Base-by-base conservation (phyloP, 2,113 vertebrate species). In the Turnix velox region DNA sequence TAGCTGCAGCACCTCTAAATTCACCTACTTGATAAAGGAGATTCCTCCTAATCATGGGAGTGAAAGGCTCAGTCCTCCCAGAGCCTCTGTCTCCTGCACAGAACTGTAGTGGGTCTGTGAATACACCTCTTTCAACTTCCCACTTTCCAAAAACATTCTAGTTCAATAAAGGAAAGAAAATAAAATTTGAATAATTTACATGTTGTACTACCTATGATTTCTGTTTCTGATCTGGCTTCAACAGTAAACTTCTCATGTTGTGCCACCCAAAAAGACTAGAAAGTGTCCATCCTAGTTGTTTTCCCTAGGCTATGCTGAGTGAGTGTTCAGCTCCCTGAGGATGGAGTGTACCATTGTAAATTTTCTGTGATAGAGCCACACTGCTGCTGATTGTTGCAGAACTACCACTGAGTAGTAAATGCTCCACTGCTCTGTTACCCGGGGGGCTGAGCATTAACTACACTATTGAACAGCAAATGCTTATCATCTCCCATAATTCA, bases 401-500 rank as follows among this genome's bases (percentile, higher is more conserved):
- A 79, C 66, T 78, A 94, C 95, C 89, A 94, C 83, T 28, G 86
- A 83, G 84, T 45, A 75, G 77, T 79, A 86, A 86, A 96, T 90
- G 96, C 95, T 95, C 96, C 94, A 76, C 65, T 96, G 95, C 93
- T 90, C 73, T 94, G 75, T 83, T 92, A 77, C 94, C 95, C 86
- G 22, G 71, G 86, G 87, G 96, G 94, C 92, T 96, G 90, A 95
- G 85, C 83, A 97, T 97, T 97, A 97, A 96, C 92, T 94, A 96
- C 95, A 91, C 94, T 94, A 90, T 72, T 95, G 94, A 97, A 94
- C 91, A 96, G 94, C 85, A 90, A 96, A 95, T 90, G 91, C 94
- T 95, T 93, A 93, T 96, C 96, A 88, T 93, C 62, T 87, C 46
- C 83, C 82, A 73, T 93, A 83, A 91, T 94, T 97, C 94, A 88